phyloP scores from a whole-genome alignment of 2,113 vertebrate species.

The Archocentrus centrarchus region DNA sequence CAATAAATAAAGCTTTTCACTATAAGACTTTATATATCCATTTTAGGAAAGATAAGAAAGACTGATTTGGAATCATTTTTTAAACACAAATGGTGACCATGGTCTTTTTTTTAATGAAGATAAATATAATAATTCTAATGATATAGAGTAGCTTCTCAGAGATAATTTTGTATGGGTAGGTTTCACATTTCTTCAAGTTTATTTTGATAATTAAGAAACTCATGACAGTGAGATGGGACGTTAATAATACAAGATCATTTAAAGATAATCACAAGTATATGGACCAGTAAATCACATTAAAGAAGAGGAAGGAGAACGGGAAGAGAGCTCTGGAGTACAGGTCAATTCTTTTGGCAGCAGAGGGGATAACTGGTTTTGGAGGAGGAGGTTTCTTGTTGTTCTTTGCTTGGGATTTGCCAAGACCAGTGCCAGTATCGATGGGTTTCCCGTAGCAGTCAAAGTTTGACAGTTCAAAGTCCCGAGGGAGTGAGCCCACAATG shows the following conservation, averaged over 20 bases:
- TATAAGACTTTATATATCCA: conserved; percentile 25
- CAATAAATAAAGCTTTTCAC: conserved; percentile 42
- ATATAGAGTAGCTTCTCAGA: background rate
- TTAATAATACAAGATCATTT: conserved; percentile 60
- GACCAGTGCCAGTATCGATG: conserved; percentile 84
- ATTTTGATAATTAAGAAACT: conserved; percentile 30
- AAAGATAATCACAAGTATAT: conserved; percentile 91
- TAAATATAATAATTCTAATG: conserved; percentile 38
- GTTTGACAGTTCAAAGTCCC: conserved; percentile 98
- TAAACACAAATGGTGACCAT: conserved; percentile 30
- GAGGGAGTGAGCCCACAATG: conserved; percentile 97
- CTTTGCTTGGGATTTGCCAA: conserved; percentile 91
- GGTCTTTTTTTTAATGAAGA: conserved; percentile 15
- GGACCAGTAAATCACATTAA: conserved; percentile 99
- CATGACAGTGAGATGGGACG: background rate
- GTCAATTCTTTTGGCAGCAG: conserved; percentile 94
- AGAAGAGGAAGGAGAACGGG: conserved; percentile 98
- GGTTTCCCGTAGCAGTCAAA: conserved; percentile 99
- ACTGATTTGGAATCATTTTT: background rate
- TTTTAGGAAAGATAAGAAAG: conserved; percentile 31
- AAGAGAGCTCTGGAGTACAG: conserved; percentile 95
- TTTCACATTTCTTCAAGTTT: conserved; percentile 21
- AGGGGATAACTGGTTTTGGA: conserved; percentile 95
- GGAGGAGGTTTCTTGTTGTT: conserved; percentile 94
- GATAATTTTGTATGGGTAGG: background rate